phyloP scores from a whole-genome alignment of 2,797 vertebrate species.

The Champsocephalus esox region DNA sequence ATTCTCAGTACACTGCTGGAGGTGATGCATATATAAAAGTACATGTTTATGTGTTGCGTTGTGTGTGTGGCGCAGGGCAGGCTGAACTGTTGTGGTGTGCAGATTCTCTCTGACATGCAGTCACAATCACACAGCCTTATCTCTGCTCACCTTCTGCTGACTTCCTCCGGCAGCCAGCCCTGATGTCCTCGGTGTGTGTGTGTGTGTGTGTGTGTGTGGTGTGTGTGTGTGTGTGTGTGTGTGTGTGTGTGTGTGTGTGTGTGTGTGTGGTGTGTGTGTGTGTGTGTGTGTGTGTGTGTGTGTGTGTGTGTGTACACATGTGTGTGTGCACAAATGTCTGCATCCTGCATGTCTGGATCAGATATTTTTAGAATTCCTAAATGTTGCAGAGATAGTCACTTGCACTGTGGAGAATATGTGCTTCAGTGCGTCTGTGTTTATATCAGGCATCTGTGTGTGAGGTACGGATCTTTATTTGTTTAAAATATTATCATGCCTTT shows the following conservation, averaged over 20 bases:
- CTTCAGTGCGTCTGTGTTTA: conserved; percentile 37
- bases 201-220: too few species aligned
- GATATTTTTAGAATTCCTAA: conserved; percentile 74
- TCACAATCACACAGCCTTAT: conserved; percentile 84
- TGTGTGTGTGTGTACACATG: too few species aligned
- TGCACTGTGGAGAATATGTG: conserved; percentile 35
- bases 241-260: neutral
- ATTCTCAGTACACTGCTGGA: conserved; percentile 52
- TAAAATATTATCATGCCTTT: conserved; percentile 11
- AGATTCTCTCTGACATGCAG: conserved; percentile 81
- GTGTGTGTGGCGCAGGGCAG: conserved; percentile 5
- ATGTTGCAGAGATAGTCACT: conserved; percentile 57
- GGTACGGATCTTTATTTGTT: conserved; percentile 31
- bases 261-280: neutral
- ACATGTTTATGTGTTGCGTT: conserved; percentile 10
- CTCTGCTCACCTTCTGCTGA: conserved; percentile 87
- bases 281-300: too few species aligned
- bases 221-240: neutral
- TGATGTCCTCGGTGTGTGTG: conserved; percentile 67
- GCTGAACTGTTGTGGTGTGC: conserved; percentile 67
- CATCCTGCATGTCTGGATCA: conserved; percentile 51
- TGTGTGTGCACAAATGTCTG: conserved; percentile 20
- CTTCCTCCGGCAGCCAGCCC: conserved; percentile 81
- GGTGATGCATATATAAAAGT: conserved; percentile 52
- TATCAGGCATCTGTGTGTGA: conserved; percentile 15